These are phyloP conservation scores for Pseudocheirus occidentalis DNA, from an alignment of 2,797 vertebrate genomes.

Conservation along the genomic window DNA sequence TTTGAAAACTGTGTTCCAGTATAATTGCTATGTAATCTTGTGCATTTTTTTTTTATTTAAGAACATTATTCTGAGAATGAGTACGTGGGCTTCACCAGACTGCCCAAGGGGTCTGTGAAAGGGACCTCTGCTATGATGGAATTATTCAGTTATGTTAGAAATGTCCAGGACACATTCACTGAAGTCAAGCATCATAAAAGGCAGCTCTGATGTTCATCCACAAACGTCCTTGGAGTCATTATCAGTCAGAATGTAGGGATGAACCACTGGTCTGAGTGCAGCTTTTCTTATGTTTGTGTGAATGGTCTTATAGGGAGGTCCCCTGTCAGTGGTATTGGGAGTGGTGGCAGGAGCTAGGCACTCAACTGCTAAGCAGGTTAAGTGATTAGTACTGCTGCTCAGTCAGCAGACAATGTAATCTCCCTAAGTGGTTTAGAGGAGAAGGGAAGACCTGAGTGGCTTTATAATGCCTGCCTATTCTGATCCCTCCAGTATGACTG, in stretches of 20 bases:
- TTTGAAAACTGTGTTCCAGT: not conserved
- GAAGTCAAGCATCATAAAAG: not conserved
- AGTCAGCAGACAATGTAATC: constrained; percentile 88
- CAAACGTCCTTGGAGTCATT: not conserved
- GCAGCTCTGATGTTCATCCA: rapidly evolving
- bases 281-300: not conserved
- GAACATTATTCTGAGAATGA: not conserved
- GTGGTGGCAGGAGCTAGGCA: constrained; percentile 37
- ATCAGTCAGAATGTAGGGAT: not conserved
- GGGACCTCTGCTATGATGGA: not conserved
- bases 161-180: not conserved
- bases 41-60: not conserved
- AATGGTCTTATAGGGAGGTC: not conserved
- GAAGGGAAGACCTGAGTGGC: constrained; percentile 40
- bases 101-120: not conserved
- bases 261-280: not conserved
- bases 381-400: constrained; percentile 83
- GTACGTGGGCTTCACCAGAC: not conserved
- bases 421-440: constrained; percentile 84
- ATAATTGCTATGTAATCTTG: not conserved
- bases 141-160: not conserved
- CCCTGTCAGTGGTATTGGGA: not conserved
- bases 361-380: constrained; percentile 84
- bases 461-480: not conserved
- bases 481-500: not conserved